A percentile compares a stretch with the other conserved stretches of the same genome.
These are phyloP conservation scores for Ameiurus melas DNA, from an alignment of 2,113 vertebrate species.

Conservation along the genomic window DNA sequence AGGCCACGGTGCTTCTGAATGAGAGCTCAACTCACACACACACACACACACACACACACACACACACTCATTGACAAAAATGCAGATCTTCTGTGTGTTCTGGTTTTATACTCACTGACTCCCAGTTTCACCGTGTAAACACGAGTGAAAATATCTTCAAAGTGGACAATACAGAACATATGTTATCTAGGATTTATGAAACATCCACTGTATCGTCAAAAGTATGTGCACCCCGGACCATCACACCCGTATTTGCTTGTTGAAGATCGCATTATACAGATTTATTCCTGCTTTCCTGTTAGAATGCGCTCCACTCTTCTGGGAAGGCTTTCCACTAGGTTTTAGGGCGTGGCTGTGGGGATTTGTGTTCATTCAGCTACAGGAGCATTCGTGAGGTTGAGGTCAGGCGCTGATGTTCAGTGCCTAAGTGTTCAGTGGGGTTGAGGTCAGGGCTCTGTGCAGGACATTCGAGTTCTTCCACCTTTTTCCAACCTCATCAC, in stretches of 20 bases:
- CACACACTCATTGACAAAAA: neutral
- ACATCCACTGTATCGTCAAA: neutral
- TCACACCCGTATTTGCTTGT: neutral
- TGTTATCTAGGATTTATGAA: neutral
- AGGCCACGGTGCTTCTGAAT: constrained; percentile 51
- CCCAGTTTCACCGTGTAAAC: neutral
- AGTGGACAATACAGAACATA: neutral
- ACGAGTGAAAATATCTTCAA: neutral
- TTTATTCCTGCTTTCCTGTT: too few species aligned
- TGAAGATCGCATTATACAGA: too few species aligned
- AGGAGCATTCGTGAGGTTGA: too few species aligned
- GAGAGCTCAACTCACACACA: neutral
- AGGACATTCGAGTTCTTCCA: too few species aligned
- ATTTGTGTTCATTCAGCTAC: too few species aligned
- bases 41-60: constrained; percentile 21
- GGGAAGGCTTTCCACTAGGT: too few species aligned
- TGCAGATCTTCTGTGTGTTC: neutral
- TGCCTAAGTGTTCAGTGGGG: too few species aligned
- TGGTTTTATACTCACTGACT: neutral
- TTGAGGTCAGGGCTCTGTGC: too few species aligned
- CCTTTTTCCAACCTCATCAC: too few species aligned
- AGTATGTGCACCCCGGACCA: neutral
- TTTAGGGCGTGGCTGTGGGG: too few species aligned
- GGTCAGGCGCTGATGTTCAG: too few species aligned
- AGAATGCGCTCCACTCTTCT: too few species aligned